phyloP scores from a whole-genome alignment of 1,140 invertebrate genomes.

The Frieseomelitta varia region DNA sequence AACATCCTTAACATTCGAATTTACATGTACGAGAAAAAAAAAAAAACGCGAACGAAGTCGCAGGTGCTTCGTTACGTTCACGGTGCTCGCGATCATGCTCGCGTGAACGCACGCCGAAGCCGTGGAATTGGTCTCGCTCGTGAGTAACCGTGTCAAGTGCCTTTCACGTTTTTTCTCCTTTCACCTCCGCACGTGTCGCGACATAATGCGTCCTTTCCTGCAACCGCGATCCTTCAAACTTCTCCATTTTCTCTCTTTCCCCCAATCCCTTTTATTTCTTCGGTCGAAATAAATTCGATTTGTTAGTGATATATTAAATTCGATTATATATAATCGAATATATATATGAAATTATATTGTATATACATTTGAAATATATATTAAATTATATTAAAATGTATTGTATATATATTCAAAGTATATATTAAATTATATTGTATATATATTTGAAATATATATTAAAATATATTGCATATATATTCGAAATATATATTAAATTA shows the following conservation, averaged over 20 bases:
- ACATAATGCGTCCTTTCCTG: constrained; percentile 23
- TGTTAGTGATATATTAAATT: too few species aligned
- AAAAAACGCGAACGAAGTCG: neutral
- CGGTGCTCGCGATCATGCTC: neutral
- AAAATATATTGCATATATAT: too few species aligned
- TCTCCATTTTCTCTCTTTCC: too few species aligned
- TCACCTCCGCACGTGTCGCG: constrained; percentile 22
- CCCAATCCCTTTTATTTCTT: neutral
- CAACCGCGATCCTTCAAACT: neutral
- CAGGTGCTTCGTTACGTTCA: neutral
- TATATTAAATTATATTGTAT: too few species aligned
- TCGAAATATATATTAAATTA: too few species aligned
- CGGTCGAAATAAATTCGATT: neutral
- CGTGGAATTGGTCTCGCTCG: neutral
- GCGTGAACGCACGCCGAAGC: constrained; percentile 29
- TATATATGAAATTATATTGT: too few species aligned
- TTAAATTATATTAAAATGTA: too few species aligned
- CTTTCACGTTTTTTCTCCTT: constrained; percentile 23
- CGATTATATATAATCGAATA: too few species aligned
- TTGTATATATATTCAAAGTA: too few species aligned
- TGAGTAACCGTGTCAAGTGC: constrained; percentile 43
- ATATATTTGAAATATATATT: too few species aligned
- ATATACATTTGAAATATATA: too few species aligned
- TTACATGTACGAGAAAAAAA: neutral
- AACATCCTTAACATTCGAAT: neutral